Evolutionary conservation across 2,113 vertebrate species (phyloP).

Genomic region (human (Homo sapiens)): GRCh38 chr5:65430001-65430500

Average conservation of each 20-base stretch:
- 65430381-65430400: neutral
- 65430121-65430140: neutral
- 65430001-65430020: neutral
- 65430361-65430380: neutral
- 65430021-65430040: neutral
- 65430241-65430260: neutral
- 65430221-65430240: neutral
- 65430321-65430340: constrained; percentile 1
- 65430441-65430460: neutral
- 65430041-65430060: neutral
- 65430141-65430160: neutral
- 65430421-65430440: neutral
- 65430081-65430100: neutral
- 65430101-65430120: neutral
- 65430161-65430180: neutral
- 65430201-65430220: neutral
- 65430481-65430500: neutral
- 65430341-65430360: neutral
- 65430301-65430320: neutral
- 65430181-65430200: constrained; percentile 3
- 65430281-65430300: neutral
- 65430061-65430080: neutral
- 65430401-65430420: neutral
- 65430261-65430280: neutral
- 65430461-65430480: neutral